These are phyloP conservation scores for Emys orbicularis DNA, from an alignment of 2,797 vertebrate species.

Conservation along the genomic window DNA sequence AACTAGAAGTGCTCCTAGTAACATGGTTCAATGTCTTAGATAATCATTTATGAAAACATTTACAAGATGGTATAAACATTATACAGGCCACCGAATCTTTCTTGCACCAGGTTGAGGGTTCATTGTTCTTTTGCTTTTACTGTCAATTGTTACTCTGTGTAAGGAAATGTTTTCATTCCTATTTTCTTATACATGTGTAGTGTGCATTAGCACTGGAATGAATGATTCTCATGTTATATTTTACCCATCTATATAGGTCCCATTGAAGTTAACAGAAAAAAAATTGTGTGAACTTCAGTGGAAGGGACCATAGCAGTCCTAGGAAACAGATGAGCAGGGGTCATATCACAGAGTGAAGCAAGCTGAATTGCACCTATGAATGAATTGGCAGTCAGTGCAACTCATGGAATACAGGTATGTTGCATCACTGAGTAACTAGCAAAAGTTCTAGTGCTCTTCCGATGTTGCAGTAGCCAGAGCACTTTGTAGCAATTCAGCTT, in stretches of 20 bases:
- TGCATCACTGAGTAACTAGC: rapidly evolving
- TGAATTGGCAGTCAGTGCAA: neutral
- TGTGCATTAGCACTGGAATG: neutral
- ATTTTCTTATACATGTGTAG: neutral
- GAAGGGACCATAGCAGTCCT: neutral
- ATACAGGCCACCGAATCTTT: neutral
- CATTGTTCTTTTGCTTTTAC: neutral
- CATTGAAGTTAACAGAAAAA: neutral
- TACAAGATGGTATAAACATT: neutral
- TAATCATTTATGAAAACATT: neutral
- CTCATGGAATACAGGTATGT: neutral
- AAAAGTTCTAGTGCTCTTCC: neutral
- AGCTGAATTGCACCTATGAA: neutral
- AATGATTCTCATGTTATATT: neutral
- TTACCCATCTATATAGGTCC: neutral
- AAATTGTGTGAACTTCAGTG: neutral
- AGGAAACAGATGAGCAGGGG: neutral
- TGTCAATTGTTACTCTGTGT: neutral
- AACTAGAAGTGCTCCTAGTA: neutral
- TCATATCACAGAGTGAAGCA: neutral
- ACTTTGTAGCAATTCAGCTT: neutral
- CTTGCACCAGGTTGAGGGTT: neutral
- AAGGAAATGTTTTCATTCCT: neutral
- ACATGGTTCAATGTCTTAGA: neutral
- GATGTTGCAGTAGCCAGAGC: neutral